phyloP scores from a whole-genome alignment of 2,888 invertebrate genomes.

The Polydrusus pterygomalis region DNA sequence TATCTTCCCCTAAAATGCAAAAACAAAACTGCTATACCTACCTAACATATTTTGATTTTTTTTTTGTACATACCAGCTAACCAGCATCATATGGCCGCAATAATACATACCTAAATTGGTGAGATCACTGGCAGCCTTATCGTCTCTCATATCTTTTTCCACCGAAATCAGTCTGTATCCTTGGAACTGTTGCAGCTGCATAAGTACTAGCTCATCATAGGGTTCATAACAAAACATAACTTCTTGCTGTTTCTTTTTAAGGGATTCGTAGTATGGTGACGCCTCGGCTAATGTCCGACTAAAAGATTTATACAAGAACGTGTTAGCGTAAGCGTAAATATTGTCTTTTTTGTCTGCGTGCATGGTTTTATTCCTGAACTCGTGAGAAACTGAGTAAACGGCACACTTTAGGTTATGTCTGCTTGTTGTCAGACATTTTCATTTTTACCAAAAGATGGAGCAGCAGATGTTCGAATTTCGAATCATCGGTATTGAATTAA shows the following conservation, averaged over 20 bases:
- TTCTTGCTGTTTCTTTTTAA: slow-evolving; percentile 90
- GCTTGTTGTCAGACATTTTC: too few species aligned
- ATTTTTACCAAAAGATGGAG: too few species aligned
- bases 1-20: slow-evolving; percentile 75
- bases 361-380: too few species aligned
- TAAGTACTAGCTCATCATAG: slow-evolving; percentile 96
- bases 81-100: too few species aligned
- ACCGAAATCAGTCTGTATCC: slow-evolving; percentile 87
- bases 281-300: slow-evolving; percentile 94
- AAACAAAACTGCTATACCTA: neutral
- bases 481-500: too few species aligned
- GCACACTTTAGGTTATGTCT: too few species aligned
- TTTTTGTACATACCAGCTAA: neutral
- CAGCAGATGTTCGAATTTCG: too few species aligned
- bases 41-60: neutral
- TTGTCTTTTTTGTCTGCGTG: too few species aligned
- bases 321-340: too few species aligned
- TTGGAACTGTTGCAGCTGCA: slow-evolving; percentile 90
- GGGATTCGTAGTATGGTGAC: slow-evolving; percentile 95
- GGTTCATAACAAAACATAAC: slow-evolving; percentile 97
- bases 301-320: slow-evolving; percentile 62
- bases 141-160: slow-evolving; percentile 93
- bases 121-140: slow-evolving; percentile 76
- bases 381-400: too few species aligned
- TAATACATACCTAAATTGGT: slow-evolving; percentile 76